Evolutionary conservation across 2,888 invertebrate genomes (phyloP), one percentile per base, ranked within the genome.

Genomic region (Drosophila crucigera): DNA sequence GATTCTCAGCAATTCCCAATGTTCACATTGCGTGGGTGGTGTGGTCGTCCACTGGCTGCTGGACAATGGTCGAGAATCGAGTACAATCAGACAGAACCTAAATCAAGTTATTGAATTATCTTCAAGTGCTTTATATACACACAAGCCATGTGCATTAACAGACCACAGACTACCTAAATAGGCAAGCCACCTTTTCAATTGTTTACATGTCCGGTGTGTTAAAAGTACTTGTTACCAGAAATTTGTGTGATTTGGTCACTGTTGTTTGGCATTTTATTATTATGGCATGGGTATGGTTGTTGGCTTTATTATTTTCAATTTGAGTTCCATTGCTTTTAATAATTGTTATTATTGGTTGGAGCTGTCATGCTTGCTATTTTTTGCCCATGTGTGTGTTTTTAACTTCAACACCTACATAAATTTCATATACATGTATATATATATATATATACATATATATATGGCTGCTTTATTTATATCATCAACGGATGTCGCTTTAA

Each of bases 251-350:
- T 33, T 54, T 30, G 14, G 10, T 79, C 76, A 77, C 68, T 65
- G 76, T 77, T 39, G 14, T 35, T 56, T 19, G 25, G 47, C 68
- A 60, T 59, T 53, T 68, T 73, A 55, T 65, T 73, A 67, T 56
- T 69, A 56, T 63, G 50, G 43, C 49, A 49, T 62, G 73, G 31
- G 54, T 68, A 31, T 54, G 66, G 47, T 39, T 31, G 68, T 71
- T 76, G 76, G 59, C 74, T 73, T 84, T 90, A 84, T 84, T 90
- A 90, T 82, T 80, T 89, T 82, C 74, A 85, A 85, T 88, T 83
- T 82, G 74, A 74, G 76, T 84, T 82, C 70, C 84, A 90, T 86
- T 90, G 86, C 78, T 81, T 90, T 86, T 78, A 85, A 90, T 90
- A 86, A 84, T 81, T 87, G 80, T 77, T 87, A 77, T 89, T 84